Base-by-base conservation (phyloP, 2,888 invertebrate species). In the Leptinotarsa juncta region DNA sequence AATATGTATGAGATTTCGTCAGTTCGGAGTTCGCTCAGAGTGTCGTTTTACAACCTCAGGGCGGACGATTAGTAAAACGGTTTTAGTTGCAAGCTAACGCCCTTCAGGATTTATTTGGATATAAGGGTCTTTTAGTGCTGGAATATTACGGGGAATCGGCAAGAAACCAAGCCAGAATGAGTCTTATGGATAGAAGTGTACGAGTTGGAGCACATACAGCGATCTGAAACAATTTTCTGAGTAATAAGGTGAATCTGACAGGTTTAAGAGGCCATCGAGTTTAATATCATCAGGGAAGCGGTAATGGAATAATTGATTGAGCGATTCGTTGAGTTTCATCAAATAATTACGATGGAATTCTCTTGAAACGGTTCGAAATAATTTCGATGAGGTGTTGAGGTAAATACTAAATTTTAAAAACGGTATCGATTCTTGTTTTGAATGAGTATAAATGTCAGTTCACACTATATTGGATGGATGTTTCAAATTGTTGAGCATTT, bases 1-100 rank as follows among this genome's bases (percentile, higher is more conserved):
- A 80, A 80, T 81, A 81, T 81, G 77, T 76, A 81, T 81, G 81
- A 81, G 80, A 60, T 79, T 79, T 77, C 79, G 75, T 79, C 80
- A 77, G 74, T 75, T 68, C 68, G 55, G 72, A 66, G 74, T 78
- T 74, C 77, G 75, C 72, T 76, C 72, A 60, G 76, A 74, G 74
- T 81, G 79, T 80, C 80, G 77, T 74, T 81, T 79, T 78, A 79
- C 79, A 76, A 77, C 75, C 78, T 79, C 78, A 60, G 73, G 79
- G 76, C 75, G 77, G 67, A 72, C 77, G 75, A 79, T 79, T 79
- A 77, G 72, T 51, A 69, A 75, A 80, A 78, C 76, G 75, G 73
- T 76, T 80, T 75, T 69, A 70, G 73, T 71, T 71, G 73, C 73
- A 67, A 68, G 49, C 67, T 65, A 67, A 77, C 73, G 60, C 72